Percentiles rank a stretch among this genome's conserved stretches.
phyloP scores from a whole-genome alignment of 2,888 invertebrate species.

The Oligia fasciuncula region DNA sequence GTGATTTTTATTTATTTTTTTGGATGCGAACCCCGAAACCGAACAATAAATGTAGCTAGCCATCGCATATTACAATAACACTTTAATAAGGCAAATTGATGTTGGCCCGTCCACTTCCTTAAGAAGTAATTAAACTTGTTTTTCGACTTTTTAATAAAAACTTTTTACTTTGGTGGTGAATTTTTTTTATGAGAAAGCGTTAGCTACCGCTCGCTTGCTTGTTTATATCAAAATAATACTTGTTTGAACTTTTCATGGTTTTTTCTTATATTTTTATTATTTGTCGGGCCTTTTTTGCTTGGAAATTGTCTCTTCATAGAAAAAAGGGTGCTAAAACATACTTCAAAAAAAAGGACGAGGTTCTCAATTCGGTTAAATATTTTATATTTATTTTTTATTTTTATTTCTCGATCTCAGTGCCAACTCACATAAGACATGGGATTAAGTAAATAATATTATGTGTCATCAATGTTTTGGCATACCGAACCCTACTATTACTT shows the following conservation, averaged over 20 bases:
- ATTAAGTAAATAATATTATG: too few relatives aligned
- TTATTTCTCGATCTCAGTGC: background rate
- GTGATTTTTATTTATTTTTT: background rate
- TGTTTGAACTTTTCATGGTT: slow-evolving; percentile 50
- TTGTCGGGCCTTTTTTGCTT: slow-evolving; percentile 3
- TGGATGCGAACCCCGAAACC: background rate
- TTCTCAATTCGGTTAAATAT: too few relatives aligned
- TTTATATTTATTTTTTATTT: background rate
- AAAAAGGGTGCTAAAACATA: background rate
- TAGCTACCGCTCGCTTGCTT: slow-evolving; percentile 30
- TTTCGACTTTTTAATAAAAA: slow-evolving; percentile 85
- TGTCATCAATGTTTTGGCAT: too few relatives aligned
- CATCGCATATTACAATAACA: slow-evolving; percentile 78
- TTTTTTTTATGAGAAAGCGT: slow-evolving; percentile 66
- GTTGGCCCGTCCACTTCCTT: slow-evolving; percentile 72
- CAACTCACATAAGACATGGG: too few relatives aligned
- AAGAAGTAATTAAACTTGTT: slow-evolving; percentile 85
- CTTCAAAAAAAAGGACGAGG: too few relatives aligned
- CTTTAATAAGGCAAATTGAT: slow-evolving; percentile 80
- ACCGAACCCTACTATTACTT: too few relatives aligned
- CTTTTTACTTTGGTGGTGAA: slow-evolving; percentile 78
- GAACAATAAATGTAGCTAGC: slow-evolving; percentile 61
- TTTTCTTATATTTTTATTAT: slow-evolving; percentile 10
- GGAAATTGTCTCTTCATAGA: background rate
- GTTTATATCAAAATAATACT: slow-evolving; percentile 65